phyloP scores from a whole-genome alignment of 2,888 invertebrate genomes.

The Rhamnusium bicolor region DNA sequence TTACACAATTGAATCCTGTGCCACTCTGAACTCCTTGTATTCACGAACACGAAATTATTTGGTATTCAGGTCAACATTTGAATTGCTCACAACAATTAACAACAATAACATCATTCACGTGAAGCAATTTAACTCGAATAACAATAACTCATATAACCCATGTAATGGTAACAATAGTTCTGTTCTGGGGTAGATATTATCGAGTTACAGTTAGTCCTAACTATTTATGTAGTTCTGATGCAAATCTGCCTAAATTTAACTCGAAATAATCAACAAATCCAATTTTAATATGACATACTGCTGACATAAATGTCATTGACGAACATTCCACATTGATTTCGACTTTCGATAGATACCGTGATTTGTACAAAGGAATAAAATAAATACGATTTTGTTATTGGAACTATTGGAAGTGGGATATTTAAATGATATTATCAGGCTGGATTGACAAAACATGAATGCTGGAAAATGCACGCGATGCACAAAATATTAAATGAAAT shows the following conservation, averaged over 20 bases:
- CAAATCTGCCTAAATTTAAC: background rate
- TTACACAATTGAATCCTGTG: background rate
- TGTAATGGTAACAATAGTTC: background rate
- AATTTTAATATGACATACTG: background rate
- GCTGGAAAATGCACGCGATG: conserved; percentile 3
- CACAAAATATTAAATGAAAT: background rate
- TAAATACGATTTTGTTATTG: background rate
- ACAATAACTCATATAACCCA: background rate
- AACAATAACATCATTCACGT: conserved; percentile 2
- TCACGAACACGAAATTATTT: background rate
- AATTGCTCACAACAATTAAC: conserved; percentile 4
- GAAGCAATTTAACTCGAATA: background rate
- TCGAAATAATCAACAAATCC: background rate
- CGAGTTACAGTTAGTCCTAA: background rate
- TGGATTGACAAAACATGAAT: background rate
- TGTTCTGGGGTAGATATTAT: background rate
- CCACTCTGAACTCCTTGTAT: background rate
- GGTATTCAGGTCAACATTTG: background rate
- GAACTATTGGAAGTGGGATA: conserved; percentile 3
- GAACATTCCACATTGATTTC: conserved; percentile 12
- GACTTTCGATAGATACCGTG: background rate
- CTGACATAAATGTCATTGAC: conserved; percentile 8
- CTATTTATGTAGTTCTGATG: background rate
- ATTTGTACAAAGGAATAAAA: background rate
- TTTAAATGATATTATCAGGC: conserved; percentile 6